Evolutionary conservation across 2,797 vertebrate genomes (phyloP).

Genomic region (Acanthurus lineatus): DNA sequence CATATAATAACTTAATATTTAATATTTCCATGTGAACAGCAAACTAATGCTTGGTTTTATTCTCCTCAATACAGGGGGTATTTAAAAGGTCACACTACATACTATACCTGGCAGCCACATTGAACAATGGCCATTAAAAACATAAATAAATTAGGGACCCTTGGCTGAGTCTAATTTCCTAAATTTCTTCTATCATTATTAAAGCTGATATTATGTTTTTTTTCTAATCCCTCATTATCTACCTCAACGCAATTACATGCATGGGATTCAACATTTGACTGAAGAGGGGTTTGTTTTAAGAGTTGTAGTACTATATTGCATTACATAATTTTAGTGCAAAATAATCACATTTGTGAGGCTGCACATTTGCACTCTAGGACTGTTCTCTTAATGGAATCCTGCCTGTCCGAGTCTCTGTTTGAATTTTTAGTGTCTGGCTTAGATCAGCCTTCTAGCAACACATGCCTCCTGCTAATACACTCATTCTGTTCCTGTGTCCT

Average conservation of each 20-base stretch:
- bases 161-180: neutral
- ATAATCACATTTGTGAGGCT: slow-evolving; percentile 22
- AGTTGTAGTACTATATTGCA: slow-evolving; percentile 17
- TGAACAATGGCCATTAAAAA: slow-evolving; percentile 4
- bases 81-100: neutral
- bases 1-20: neutral
- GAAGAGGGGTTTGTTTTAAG: slow-evolving; percentile 8
- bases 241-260: neutral
- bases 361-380: slow-evolving; percentile 4
- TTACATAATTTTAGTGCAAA: slow-evolving; percentile 28
- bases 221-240: neutral
- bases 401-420: neutral
- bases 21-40: neutral
- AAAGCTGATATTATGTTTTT: neutral
- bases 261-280: neutral
- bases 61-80: neutral
- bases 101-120: neutral
- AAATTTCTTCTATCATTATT: neutral
- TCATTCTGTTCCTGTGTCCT: neutral
- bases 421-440: neutral
- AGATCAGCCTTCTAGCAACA: neutral
- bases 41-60: neutral
- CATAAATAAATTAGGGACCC: neutral
- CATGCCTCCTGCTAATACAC: neutral
- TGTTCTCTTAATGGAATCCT: neutral